phyloP scores from a whole-genome alignment of 2,113 vertebrate genomes.

The Climacteris rufus region DNA sequence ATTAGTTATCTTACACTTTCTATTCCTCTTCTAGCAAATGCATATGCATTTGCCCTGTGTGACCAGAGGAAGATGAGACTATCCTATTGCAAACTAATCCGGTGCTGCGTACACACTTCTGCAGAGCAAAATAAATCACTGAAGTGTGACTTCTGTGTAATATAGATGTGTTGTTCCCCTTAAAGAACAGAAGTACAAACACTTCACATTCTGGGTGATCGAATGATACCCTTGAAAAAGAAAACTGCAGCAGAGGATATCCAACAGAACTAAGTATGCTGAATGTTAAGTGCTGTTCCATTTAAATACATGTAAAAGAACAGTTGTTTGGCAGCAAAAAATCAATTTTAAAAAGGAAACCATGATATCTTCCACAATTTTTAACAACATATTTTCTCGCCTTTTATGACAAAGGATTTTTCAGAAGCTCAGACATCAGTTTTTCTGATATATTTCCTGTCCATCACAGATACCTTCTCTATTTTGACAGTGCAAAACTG shows the following conservation, averaged over 20 bases:
- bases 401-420: constrained; percentile 9
- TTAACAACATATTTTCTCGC: background rate
- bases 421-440: background rate
- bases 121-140: constrained; percentile 53
- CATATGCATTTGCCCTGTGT: constrained; percentile 31
- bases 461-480: background rate
- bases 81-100: constrained; percentile 51
- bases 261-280: background rate
- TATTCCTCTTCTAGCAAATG: background rate
- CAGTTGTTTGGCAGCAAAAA: background rate
- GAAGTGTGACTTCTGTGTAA: constrained; percentile 34
- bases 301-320: constrained; percentile 10
- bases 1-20: constrained; percentile 36
- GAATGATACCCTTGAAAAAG: constrained; percentile 47
- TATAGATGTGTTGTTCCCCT: constrained; percentile 43
- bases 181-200: constrained; percentile 51
- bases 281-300: constrained; percentile 25
- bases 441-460: constrained; percentile 15
- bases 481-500: background rate
- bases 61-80: constrained; percentile 48
- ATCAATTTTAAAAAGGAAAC: background rate
- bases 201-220: constrained; percentile 25
- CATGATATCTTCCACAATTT: background rate
- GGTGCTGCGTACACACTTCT: background rate
- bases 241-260: background rate